A percentile compares a stretch with the other conserved stretches of the same genome.
Conservation (phyloP, 1,140 invertebrate genomes). For the Papilio aristodemus region DNA sequence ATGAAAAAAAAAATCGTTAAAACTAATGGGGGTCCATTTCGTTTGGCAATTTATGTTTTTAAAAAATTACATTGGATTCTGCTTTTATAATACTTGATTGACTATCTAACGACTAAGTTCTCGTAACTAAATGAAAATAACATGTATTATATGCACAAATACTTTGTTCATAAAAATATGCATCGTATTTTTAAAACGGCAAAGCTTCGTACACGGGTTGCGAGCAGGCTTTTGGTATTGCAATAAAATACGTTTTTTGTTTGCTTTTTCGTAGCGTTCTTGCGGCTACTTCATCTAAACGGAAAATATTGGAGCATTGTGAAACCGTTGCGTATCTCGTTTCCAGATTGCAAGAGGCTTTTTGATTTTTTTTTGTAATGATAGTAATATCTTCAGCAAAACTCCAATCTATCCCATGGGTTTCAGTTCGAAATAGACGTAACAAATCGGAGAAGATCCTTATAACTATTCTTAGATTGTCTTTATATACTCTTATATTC, state of each 20-base stretch:
- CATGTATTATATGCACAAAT: neutral
- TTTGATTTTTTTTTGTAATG: neutral
- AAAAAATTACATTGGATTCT: no score
- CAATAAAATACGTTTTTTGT: conserved; percentile 26
- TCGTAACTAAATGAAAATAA: no score
- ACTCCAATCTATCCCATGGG: neutral
- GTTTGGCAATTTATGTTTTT: no score
- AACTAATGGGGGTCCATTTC: no score
- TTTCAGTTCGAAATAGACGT: no score
- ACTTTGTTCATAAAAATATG: neutral
- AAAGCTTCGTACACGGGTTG: neutral
- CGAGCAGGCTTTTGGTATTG: neutral
- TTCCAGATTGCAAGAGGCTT: conserved; percentile 16
- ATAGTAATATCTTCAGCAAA: neutral
- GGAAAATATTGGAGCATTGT: conserved; percentile 28
- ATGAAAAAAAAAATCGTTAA: no score
- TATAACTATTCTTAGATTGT: no score
- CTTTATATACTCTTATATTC: no score
- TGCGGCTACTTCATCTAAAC: conserved; percentile 28
- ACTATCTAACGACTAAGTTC: no score
- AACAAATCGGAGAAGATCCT: no score
- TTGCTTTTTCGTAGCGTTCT: conserved; percentile 22
- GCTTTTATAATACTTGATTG: no score
- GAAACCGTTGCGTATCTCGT: conserved; percentile 15
- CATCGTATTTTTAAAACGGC: neutral